Evolutionary conservation across 2,113 vertebrate species (phyloP).

Genomic region (Marmota monax): DNA sequence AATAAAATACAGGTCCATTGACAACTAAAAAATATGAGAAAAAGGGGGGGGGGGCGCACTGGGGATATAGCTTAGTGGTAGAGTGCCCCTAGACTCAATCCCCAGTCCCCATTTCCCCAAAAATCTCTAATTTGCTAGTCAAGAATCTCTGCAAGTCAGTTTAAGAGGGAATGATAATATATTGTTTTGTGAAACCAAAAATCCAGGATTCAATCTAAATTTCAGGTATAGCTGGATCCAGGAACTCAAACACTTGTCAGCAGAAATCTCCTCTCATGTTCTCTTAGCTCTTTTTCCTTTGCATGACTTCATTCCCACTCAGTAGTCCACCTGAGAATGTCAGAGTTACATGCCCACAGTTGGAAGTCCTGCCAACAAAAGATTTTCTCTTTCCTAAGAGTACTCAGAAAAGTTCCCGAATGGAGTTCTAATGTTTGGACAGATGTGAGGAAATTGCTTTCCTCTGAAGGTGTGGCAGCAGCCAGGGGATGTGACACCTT

Average conservation of each 20-base stretch:
- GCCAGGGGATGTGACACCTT: neutral
- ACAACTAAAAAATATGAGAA: too few relatives aligned
- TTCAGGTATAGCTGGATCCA: neutral
- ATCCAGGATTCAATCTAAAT: neutral
- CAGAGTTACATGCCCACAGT: neutral
- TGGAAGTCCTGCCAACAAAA: constrained; percentile 1
- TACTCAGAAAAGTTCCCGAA: constrained; percentile 35
- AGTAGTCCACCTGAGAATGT: neutral
- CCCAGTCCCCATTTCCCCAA: too few relatives aligned
- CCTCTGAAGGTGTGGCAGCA: neutral
- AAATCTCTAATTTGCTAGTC: neutral
- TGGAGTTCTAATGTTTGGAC: constrained; percentile 14
- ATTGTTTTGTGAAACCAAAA: constrained; percentile 28
- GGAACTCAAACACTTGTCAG: neutral
- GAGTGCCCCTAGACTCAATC: too few relatives aligned
- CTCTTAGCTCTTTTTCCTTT: neutral
- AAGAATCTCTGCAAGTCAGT: neutral
- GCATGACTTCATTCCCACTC: neutral
- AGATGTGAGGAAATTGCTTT: neutral
- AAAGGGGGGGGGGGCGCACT: too few relatives aligned
- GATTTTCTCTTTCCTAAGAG: neutral
- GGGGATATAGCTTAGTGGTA: too few relatives aligned
- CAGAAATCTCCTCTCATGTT: neutral
- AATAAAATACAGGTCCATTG: too few relatives aligned
- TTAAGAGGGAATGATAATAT: constrained; percentile 19